Base-by-base conservation (phyloP, 2,888 invertebrate genomes). In the Nephrotoma appendiculata region DNA sequence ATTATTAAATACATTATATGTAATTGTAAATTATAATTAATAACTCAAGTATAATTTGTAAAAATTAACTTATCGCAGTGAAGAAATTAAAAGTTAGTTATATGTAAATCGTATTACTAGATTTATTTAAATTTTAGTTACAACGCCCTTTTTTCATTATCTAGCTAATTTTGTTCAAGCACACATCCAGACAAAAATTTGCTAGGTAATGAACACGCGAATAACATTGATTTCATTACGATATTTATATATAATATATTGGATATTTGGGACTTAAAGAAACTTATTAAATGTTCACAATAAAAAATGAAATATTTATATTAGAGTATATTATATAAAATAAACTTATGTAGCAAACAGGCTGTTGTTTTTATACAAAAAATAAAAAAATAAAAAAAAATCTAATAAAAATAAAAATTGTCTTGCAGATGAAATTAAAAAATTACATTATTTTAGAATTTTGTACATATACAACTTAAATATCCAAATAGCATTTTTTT, bases 301-400 rank as follows among this genome's bases (percentile, higher is more conserved):
- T 71, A 71, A 71, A 42, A 84, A 43, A 43, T 84, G 42, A 42
- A 84, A 84, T 42, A 43, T 71, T 71, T 71, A 71, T 71, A 71
- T 71, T 71, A 71, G 71, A 71, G 19, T 71, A 71, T 71, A 71
- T 2, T 44, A 44, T 71, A 31, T 31, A 31, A 48, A 12, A 84
- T 42, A 84, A 84, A 84, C 84, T 84, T 84, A 84, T 84, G 84
- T 84, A 84, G 84, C 43, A 84, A 71, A 41, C 84, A 84, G 84
- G 84, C 84, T 84, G 84, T 84, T 84, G 84, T 84, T 84, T 84
- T 84, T 84, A 84, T 84, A 84, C 84, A 84, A 84, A 84, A 84
- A 84, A 12, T 11, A 84, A 84, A 7, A 42, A 84, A 84, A 84
- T n/a, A 0, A 84, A 84, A 42, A 42, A 84, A 41, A 83, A 83